These are phyloP conservation scores for Echeneis naucrates DNA, from an alignment of 2,797 vertebrate species.

Conservation along the genomic window DNA sequence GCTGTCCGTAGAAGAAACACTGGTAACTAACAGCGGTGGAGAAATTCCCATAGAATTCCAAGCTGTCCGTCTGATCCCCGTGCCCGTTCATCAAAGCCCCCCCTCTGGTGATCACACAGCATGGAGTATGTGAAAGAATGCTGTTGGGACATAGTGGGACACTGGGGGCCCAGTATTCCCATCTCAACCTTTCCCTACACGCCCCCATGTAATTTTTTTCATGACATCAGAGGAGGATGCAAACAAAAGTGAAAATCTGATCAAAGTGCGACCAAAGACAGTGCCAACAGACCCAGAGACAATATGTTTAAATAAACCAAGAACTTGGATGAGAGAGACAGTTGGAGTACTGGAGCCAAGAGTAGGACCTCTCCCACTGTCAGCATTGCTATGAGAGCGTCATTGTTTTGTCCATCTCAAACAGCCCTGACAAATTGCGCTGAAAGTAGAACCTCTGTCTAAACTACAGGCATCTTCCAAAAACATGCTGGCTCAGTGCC, in stretches of 20 bases:
- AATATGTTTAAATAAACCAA: conserved; percentile 58
- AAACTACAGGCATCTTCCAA: conserved; percentile 64
- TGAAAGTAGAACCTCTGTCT: conserved; percentile 61
- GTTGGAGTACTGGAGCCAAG: conserved; percentile 38
- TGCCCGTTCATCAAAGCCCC: conserved; percentile 62
- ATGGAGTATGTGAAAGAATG: conserved; percentile 84
- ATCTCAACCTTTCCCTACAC: conserved; percentile 37
- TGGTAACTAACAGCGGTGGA: conserved; percentile 42
- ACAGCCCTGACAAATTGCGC: conserved; percentile 62
- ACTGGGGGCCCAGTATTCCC: conserved; percentile 69
- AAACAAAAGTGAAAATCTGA: conserved; percentile 51
- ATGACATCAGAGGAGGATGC: conserved; percentile 44
- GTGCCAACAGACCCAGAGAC: conserved; percentile 34
- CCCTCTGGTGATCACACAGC: conserved; percentile 70
- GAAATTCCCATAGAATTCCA: conserved; percentile 77
- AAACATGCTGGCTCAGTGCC: conserved; percentile 58
- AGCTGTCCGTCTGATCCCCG: conserved; percentile 61
- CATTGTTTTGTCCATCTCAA: conserved; percentile 56
- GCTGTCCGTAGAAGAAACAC: conserved; percentile 45
- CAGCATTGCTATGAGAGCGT: conserved; percentile 39
- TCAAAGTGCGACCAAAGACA: conserved; percentile 4
- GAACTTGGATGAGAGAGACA: conserved; percentile 33
- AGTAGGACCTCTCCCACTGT: conserved; percentile 55
- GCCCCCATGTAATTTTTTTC: conserved; percentile 27
- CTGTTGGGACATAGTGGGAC: conserved; percentile 63